Percentiles rank a stretch among this genome's conserved stretches.
These are phyloP conservation scores for Drosophila leonis DNA, from an alignment of 2,888 invertebrate species.

Conservation along the genomic window DNA sequence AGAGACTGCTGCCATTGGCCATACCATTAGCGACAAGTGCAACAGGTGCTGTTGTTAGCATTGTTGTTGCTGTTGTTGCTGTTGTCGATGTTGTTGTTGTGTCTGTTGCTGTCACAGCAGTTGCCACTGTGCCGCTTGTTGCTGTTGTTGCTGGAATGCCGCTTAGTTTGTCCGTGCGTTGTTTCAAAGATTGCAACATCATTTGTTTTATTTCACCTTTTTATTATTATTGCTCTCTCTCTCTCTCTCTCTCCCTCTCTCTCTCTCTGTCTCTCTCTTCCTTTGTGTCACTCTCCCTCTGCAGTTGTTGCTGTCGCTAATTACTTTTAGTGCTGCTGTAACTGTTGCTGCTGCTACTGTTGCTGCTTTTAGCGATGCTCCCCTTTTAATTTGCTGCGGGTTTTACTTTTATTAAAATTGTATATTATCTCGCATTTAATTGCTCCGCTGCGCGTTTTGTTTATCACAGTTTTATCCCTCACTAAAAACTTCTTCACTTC, in stretches of 20 bases:
- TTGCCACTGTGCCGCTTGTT: conserved; percentile 22
- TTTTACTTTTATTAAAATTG: conserved; percentile 78
- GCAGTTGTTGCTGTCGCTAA: conserved; percentile 52
- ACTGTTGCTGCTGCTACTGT: conserved; percentile 35
- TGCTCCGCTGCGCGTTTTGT: conserved; percentile 46
- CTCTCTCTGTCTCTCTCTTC: background rate
- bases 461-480: conserved; percentile 74
- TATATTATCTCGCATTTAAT: conserved; percentile 66
- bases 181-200: conserved; percentile 85
- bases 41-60: conserved; percentile 80
- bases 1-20: conserved; percentile 62
- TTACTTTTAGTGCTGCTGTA: conserved; percentile 71
- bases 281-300: conserved; percentile 1
- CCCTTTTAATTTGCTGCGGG: conserved; percentile 71
- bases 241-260: conserved; percentile 8
- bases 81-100: conserved; percentile 38
- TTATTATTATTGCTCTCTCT: conserved; percentile 50
- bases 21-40: conserved; percentile 74
- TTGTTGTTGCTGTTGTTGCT: conserved; percentile 66
- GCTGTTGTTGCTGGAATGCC: conserved; percentile 65
- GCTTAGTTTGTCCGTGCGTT: conserved; percentile 83
- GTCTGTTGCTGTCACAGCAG: conserved; percentile 35
- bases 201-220: conserved; percentile 70
- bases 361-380: conserved; percentile 67
- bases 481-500: conserved; percentile 34